These are phyloP conservation scores for Podiceps cristatus DNA, from an alignment of 2,113 vertebrate species.

Conservation along the genomic window DNA sequence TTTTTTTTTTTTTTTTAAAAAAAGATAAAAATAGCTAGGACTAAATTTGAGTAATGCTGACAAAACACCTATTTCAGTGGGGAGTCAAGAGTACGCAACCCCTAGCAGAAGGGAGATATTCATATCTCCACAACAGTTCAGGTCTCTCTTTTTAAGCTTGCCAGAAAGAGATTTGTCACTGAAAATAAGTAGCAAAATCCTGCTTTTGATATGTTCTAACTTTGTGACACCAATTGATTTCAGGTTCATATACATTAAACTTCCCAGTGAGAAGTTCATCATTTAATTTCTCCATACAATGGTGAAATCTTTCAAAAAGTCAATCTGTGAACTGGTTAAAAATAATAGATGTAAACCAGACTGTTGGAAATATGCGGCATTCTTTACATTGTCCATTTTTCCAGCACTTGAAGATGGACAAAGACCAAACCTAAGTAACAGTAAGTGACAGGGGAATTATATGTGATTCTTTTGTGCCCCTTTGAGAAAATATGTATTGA, in stretches of 20 bases:
- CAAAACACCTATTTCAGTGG: background rate
- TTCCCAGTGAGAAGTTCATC: background rate
- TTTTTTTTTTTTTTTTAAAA: no score
- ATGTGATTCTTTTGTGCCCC: background rate
- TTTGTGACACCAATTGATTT: background rate
- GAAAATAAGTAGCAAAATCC: background rate
- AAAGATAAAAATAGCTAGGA: background rate
- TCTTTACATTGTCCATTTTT: background rate
- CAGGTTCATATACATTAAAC: background rate
- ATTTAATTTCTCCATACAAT: background rate
- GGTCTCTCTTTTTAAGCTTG: background rate
- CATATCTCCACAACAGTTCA: background rate
- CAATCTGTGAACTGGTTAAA: background rate
- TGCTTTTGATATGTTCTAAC: background rate
- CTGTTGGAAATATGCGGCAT: background rate
- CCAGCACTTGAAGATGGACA: background rate
- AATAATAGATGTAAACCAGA: background rate
- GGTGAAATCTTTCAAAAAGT: background rate
- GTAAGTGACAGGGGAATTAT: background rate
- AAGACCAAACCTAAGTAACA: background rate
- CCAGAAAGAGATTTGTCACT: background rate
- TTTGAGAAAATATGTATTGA: background rate
- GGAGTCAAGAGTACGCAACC: background rate
- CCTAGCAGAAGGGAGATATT: background rate
- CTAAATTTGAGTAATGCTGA: background rate